These are phyloP conservation scores for Pipistrellus pipistrellus DNA, from an alignment of 2,797 vertebrate species.

Conservation along the genomic window DNA sequence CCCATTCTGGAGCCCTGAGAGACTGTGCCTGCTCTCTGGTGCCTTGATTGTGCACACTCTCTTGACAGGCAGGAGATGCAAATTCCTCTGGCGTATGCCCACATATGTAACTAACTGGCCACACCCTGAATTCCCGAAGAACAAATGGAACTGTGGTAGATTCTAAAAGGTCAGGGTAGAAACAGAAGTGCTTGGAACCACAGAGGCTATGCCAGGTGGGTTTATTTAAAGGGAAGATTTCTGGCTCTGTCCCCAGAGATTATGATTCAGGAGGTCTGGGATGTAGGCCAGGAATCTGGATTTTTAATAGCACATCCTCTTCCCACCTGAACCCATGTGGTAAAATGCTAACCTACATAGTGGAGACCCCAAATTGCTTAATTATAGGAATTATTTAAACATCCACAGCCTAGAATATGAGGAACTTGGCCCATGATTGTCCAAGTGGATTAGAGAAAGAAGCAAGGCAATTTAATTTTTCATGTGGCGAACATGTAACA, in stretches of 20 bases:
- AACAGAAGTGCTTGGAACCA: not conserved
- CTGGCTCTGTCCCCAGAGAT: not conserved
- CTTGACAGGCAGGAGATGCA: not conserved
- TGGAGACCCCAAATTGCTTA: not conserved
- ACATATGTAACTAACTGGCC: not conserved
- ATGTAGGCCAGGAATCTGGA: slow-evolving; percentile 1
- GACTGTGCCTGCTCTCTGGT: not conserved
- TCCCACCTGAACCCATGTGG: not conserved
- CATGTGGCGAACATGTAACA: not conserved
- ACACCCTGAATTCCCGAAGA: not conserved
- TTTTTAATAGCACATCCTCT: not conserved
- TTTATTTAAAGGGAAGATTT: not conserved
- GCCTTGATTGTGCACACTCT: not conserved
- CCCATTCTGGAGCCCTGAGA: too few relatives aligned
- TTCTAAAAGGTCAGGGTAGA: not conserved
- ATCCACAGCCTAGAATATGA: not conserved
- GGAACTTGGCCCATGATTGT: not conserved
- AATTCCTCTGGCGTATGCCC: not conserved
- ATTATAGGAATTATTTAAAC: slow-evolving; percentile 30
- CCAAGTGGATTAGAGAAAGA: slow-evolving; percentile 7
- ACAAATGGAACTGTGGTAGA: not conserved
- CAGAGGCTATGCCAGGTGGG: not conserved
- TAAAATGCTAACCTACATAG: not conserved
- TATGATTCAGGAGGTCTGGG: not conserved
- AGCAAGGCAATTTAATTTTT: not conserved